Evolutionary conservation across 2,888 invertebrate genomes (phyloP), one percentile per base, ranked within the genome.

Genomic region (Acanthococcus lagerstroemiae): DNA sequence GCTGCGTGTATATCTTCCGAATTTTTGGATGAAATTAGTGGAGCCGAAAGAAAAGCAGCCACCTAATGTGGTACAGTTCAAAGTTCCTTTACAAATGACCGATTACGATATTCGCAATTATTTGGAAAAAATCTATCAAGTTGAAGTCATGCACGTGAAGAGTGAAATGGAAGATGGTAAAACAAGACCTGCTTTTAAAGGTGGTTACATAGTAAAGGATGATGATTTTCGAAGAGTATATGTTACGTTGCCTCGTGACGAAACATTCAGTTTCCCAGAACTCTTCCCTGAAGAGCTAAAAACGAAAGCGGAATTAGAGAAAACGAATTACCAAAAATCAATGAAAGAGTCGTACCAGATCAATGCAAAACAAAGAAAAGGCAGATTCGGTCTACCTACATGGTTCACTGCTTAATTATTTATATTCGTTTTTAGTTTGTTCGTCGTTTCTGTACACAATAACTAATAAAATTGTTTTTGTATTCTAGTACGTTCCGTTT

Each of bases 11-110:
- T 95, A 93, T 76, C 78, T 99, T 30, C 96, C 97, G 0, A 93
- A 96, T 76, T 97, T 97, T 78, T 97, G 94, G 93, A 85, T 99
- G 86, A 96, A 95, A 78, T 73, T 96, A 19, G 83, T 96, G 0
- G 81, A 84, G 65, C 85, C 91, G 1, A 73, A 75, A 3, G 70
- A 76, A 19, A 80, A 80, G 30, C 83, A 86, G 71, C 90, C 90
- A 3, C 80, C 84, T 55, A 92, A 96, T 79, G 77, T 87, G 46
- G 90, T 94, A 0, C 83, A 87, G 61, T 97, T 99, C 77, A 82
- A 88, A 57, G 91, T 93, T 72, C 93, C 95, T 7, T 88, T 90
- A 79, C 85, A 92, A 81, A 99, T 99, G 97, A 94, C 93, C 0
- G 85, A 82, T 75, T 74, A 80, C 72, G 99, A 99, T 76, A 81